Evolutionary conservation across 2,888 invertebrate genomes (phyloP), one percentile per base, ranked within the genome.

Genomic region (Phanerotoma sp.): DNA sequence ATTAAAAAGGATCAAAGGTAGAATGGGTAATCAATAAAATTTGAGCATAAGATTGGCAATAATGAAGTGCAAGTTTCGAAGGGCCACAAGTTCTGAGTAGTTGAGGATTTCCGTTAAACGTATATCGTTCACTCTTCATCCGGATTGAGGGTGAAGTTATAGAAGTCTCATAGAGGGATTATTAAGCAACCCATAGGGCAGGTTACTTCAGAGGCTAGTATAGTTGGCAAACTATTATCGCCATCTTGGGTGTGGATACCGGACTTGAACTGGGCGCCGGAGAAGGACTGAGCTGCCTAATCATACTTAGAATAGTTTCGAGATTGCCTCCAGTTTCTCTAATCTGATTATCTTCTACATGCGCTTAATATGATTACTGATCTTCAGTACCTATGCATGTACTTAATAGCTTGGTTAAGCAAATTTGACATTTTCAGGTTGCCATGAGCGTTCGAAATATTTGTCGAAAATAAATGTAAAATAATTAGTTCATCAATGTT

Each of bases 301-400:
- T 77, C 75, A 77, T 77, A 77, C 77, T 77, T 76, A 75, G 77
- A 77, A 77, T 75, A 76, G 77, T 77, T 77, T 75, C 75, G 68
- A 75, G 77, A 77, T 77, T 75, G 77, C 73, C 71, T 70, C 71
- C 67, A 71, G 71, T 73, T 73, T 67, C 73, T 68, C 75, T 77
- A 77, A 77, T 75, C 77, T 75, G 76, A 77, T 77, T 77, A 77
- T 69, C 70, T 68, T 56, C 73, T 74, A 74, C 77, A 75, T 75
- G 74, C 75, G 74, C 74, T 77, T 76, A 76, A 77, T 77, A 75
- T 77, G 75, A 77, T 77, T 76, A 77, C 76, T 72, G 75, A 77
- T 77, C 73, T 75, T 74, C 74, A 77, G 75, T 70, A 70, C 68
- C 70, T 71, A 65, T 69, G 67, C 69, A 69, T 65, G 65, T 67